These are phyloP conservation scores for Chrysotoxum bicinctum DNA, from an alignment of 2,888 invertebrate genomes.

Conservation along the genomic window DNA sequence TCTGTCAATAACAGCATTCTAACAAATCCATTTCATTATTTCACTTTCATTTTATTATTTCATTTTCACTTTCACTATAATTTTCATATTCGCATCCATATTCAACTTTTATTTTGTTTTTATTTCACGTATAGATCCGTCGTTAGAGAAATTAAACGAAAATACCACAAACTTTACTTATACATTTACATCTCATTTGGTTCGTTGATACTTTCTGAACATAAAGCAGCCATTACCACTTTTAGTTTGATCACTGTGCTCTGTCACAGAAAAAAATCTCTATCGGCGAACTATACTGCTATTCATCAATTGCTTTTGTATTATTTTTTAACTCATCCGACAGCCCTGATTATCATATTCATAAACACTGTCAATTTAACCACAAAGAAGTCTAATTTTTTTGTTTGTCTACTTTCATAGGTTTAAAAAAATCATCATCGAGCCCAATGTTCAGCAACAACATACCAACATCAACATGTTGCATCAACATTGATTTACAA, in stretches of 20 bases:
- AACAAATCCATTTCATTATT: background rate
- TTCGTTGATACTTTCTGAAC: no score
- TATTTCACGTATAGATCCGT: background rate
- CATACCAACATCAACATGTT: conserved; percentile 38
- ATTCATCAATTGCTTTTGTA: background rate
- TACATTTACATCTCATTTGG: no score
- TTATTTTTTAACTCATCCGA: background rate
- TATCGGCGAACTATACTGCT: background rate
- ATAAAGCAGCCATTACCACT: no score
- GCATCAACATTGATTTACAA: conserved; percentile 34
- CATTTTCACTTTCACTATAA: background rate
- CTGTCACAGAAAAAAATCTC: background rate
- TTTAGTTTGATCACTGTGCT: no score
- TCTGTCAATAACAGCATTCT: background rate
- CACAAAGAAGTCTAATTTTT: background rate
- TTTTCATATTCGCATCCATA: background rate
- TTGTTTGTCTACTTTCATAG: conserved; percentile 9
- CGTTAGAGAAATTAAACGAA: no score
- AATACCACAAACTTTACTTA: no score
- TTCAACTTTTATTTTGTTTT: background rate
- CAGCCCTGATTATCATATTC: background rate
- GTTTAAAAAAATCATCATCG: conserved; percentile 62
- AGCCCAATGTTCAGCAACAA: conserved; percentile 55
- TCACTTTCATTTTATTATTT: background rate
- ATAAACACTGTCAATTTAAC: background rate